Percentiles rank a stretch among this genome's conserved stretches.
phyloP scores from a whole-genome alignment of 2,797 vertebrate genomes.

The Pipistrellus kuhlii region DNA sequence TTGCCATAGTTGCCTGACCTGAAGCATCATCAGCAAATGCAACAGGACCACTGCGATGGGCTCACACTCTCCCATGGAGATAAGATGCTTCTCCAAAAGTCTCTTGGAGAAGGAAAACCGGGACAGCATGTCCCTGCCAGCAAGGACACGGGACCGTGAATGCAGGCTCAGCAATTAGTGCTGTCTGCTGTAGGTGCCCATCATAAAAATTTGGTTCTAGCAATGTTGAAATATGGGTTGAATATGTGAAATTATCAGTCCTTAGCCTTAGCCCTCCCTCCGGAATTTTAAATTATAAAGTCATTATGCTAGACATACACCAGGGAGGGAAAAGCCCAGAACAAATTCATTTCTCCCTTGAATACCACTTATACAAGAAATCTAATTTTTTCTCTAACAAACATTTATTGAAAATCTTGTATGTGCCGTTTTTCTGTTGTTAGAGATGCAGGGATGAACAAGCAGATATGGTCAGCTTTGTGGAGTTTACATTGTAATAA shows the following conservation, averaged over 20 bases:
- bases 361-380: background rate
- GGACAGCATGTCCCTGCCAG: fast-evolving
- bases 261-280: background rate
- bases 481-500: background rate
- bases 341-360: background rate
- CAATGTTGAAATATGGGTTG: background rate
- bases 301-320: background rate
- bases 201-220: background rate
- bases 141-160: too few relatives aligned
- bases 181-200: fast-evolving
- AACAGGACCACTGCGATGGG: fast-evolving
- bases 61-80: fast-evolving
- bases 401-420: background rate
- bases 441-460: background rate
- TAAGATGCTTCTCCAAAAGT: background rate
- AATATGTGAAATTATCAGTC: background rate
- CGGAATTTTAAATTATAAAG: background rate
- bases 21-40: background rate
- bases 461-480: background rate
- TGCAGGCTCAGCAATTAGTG: background rate
- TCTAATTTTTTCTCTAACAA: background rate
- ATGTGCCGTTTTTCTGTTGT: background rate
- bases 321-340: background rate
- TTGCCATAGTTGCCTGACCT: background rate
- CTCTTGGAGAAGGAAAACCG: background rate